phyloP scores from a whole-genome alignment of 2,113 vertebrate species.

The Rallus limicola region DNA sequence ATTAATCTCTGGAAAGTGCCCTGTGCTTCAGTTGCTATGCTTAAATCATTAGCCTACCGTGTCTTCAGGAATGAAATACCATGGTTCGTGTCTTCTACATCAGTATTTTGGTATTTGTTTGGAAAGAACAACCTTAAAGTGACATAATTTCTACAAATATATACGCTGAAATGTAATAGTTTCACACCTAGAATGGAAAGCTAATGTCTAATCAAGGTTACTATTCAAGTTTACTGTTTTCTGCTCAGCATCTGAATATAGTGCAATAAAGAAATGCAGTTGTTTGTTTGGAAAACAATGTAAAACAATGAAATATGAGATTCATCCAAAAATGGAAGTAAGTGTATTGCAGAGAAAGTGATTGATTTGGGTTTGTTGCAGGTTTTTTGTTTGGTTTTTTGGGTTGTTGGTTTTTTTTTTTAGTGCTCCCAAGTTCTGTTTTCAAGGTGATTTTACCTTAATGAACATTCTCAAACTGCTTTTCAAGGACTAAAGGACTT shows the following conservation, averaged over 20 bases:
- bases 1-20: not conserved
- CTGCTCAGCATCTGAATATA: not conserved
- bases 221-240: not conserved
- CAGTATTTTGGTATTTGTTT: not conserved
- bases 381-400: too few species aligned
- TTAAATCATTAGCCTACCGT: not conserved
- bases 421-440: not conserved
- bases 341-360: not conserved
- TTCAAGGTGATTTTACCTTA: not conserved
- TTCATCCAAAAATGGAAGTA: not conserved
- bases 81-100: accelerated
- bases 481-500: not conserved
- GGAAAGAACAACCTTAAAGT: not conserved
- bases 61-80: accelerated
- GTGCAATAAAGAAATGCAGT: not conserved
- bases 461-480: not conserved
- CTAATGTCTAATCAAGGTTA: not conserved
- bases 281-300: not conserved
- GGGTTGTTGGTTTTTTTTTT: not conserved
- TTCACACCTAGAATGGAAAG: not conserved
- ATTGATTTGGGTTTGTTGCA: not conserved
- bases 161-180: not conserved
- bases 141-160: not conserved
- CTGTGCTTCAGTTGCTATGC: not conserved
- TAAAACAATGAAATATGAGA: not conserved